These are phyloP conservation scores for Phaethon lepturus DNA, from an alignment of 2,113 vertebrate species.

Conservation along the genomic window DNA sequence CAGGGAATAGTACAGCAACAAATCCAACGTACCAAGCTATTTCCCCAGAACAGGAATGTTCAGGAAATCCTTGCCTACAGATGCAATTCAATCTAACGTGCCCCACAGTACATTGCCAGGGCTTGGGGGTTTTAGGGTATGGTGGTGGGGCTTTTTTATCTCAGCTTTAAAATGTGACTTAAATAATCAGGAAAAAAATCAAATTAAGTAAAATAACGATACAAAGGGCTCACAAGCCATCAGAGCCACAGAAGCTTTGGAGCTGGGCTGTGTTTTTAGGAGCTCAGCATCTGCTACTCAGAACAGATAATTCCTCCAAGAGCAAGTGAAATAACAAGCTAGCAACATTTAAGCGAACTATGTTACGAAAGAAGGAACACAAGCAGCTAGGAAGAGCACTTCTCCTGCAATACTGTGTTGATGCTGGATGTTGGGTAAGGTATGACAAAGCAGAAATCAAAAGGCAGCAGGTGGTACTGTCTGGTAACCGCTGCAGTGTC, in stretches of 20 bases:
- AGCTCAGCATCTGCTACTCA: background rate
- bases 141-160: background rate
- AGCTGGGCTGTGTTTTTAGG: background rate
- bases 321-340: background rate
- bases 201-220: background rate
- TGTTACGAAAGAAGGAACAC: background rate
- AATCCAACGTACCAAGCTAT: background rate
- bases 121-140: background rate
- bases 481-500: background rate
- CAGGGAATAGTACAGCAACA: background rate
- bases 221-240: background rate
- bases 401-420: background rate
- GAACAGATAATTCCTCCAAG: background rate
- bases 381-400: background rate
- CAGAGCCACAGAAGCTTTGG: background rate
- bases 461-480: background rate
- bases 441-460: background rate
- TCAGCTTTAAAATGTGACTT: background rate
- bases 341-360: background rate
- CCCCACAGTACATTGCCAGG: background rate
- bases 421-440: background rate
- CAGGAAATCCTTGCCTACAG: background rate
- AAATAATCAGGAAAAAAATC: background rate
- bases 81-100: background rate
- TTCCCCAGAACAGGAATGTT: background rate